These are phyloP conservation scores for Paelopatides confundens DNA, from an alignment of 53 echinoderm and acorn worm genomes.

Conservation along the genomic window DNA sequence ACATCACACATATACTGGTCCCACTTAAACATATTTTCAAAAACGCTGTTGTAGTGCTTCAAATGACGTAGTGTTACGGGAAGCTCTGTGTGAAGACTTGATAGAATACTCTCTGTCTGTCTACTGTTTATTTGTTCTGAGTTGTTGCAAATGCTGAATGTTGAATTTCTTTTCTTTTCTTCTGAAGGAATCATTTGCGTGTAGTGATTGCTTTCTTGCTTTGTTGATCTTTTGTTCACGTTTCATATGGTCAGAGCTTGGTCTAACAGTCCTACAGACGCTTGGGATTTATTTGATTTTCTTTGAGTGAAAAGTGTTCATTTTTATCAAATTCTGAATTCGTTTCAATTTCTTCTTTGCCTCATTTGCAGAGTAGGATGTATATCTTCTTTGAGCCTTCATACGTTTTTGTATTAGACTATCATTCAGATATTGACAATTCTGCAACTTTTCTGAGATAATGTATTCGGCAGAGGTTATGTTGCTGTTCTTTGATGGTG, in stretches of 20 bases:
- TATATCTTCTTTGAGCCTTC: too few relatives aligned
- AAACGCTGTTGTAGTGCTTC: neutral
- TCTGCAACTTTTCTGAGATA: too few relatives aligned
- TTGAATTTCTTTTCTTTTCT: neutral
- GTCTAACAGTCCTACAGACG: neutral
- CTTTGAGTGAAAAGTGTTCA: neutral
- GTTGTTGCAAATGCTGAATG: neutral
- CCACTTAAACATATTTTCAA: slow-evolving; percentile 28
- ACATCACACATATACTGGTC: slow-evolving; percentile 39
- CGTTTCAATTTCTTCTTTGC: too few relatives aligned
- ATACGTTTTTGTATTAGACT: too few relatives aligned
- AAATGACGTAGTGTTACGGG: neutral
- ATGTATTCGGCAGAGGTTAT: too few relatives aligned
- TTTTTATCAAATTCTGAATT: neutral
- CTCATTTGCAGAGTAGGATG: too few relatives aligned
- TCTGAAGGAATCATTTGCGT: neutral
- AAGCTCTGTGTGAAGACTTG: too few relatives aligned
- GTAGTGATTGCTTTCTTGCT: neutral
- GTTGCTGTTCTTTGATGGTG: too few relatives aligned
- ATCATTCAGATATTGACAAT: too few relatives aligned
- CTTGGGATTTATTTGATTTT: neutral
- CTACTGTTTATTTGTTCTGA: neutral
- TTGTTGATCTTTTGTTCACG: neutral
- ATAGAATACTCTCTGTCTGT: too few relatives aligned
- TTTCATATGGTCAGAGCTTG: neutral